A percentile compares a stretch with the other conserved stretches of the same genome.
phyloP scores from a whole-genome alignment of 1,140 invertebrate genomes.

The Hermetia illucens region DNA sequence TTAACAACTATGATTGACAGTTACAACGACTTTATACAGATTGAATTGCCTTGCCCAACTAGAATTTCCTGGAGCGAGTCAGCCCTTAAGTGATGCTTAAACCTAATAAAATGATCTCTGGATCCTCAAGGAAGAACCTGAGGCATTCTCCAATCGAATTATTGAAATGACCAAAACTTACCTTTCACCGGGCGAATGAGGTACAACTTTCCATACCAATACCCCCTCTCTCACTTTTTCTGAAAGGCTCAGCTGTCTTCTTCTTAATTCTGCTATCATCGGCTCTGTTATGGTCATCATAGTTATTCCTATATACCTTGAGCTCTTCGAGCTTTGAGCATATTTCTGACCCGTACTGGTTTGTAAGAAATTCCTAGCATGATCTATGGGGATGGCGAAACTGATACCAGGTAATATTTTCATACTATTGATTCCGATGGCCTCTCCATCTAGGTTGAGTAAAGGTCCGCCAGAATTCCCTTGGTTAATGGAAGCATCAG shows the following conservation, averaged over 20 bases:
- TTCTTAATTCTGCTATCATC: constrained; percentile 56
- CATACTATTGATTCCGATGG: constrained; percentile 92
- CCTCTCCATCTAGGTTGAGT: constrained; percentile 85
- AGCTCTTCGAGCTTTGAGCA: constrained; percentile 24
- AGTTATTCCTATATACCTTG: constrained; percentile 69
- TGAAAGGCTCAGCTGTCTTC: constrained; percentile 39
- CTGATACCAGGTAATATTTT: constrained; percentile 83
- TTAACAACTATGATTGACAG: too few species aligned
- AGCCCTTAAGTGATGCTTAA: too few species aligned
- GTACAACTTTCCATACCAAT: constrained; percentile 70
- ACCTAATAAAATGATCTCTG: too few species aligned
- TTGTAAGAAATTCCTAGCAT: constrained; percentile 70
- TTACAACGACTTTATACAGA: too few species aligned
- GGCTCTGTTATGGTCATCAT: constrained; percentile 70
- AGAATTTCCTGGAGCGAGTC: too few species aligned
- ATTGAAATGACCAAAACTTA: constrained; percentile 36
- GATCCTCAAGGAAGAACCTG: too few species aligned
- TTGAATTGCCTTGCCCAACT: too few species aligned
- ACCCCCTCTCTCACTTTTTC: constrained; percentile 57
- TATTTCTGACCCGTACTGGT: constrained; percentile 33
- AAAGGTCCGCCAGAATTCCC: constrained; percentile 91
- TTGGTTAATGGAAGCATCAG: constrained; percentile 88
- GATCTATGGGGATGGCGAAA: constrained; percentile 90
- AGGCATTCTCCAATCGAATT: too few species aligned
- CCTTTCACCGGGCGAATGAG: constrained; percentile 73